phyloP scores from a whole-genome alignment of 2,888 invertebrate genomes.

The Lepas anatifera region DNA sequence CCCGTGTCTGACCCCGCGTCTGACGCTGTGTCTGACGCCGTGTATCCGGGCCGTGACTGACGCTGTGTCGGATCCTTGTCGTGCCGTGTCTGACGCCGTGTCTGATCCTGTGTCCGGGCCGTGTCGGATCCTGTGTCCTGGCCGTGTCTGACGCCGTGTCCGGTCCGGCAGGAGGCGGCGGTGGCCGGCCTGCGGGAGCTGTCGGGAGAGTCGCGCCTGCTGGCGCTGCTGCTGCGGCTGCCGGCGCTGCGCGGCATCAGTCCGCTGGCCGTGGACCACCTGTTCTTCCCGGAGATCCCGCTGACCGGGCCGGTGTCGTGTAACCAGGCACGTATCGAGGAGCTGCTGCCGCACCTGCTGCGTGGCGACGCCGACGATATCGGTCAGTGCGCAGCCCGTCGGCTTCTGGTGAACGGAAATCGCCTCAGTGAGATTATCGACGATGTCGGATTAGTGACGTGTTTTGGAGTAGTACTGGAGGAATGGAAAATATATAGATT shows the following conservation, averaged over 20 bases:
- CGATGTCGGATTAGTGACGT: too few species aligned
- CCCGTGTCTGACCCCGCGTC: too few species aligned
- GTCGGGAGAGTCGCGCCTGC: not conserved
- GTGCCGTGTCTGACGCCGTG: too few species aligned
- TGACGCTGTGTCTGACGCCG: too few species aligned
- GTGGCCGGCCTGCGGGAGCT: not conserved
- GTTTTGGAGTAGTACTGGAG: too few species aligned
- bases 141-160: too few species aligned
- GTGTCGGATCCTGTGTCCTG: too few species aligned
- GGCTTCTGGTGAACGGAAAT: not conserved
- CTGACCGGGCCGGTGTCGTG: not conserved
- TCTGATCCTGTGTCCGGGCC: too few species aligned
- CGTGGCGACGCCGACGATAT: conserved; percentile 9
- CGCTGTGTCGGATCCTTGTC: too few species aligned
- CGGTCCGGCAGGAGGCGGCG: not conserved
- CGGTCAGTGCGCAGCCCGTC: not conserved
- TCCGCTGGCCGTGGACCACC: not conserved
- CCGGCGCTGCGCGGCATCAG: conserved; percentile 13
- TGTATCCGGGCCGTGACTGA: too few species aligned
- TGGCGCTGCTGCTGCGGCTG: conserved; percentile 12
- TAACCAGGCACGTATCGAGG: conserved; percentile 3
- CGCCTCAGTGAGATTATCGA: too few species aligned
- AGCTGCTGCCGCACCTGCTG: conserved; percentile 11
- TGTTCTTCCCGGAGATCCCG: conserved; percentile 13
- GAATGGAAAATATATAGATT: too few species aligned